Conservation (phyloP, 2,797 vertebrate species). For the Australoheros facetus region DNA sequence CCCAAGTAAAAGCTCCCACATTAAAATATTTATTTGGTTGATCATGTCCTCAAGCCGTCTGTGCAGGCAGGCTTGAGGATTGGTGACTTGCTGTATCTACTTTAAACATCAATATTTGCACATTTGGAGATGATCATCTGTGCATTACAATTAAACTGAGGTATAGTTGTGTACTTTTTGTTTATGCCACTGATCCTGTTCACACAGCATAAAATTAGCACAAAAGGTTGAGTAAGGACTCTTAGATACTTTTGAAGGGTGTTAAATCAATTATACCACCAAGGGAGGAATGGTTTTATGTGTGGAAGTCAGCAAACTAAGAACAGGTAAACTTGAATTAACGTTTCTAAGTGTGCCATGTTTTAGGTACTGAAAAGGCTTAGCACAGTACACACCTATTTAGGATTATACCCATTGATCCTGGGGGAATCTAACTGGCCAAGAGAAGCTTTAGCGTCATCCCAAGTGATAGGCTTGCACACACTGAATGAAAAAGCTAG, state of each 20-base stretch:
- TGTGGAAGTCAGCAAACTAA: slow-evolving; percentile 44
- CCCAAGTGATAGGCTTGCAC: slow-evolving; percentile 51
- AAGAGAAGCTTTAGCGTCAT: slow-evolving; percentile 60
- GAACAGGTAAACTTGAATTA: slow-evolving; percentile 49
- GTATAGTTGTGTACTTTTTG: slow-evolving; percentile 1
- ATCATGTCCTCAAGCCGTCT: not conserved
- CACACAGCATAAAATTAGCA: slow-evolving; percentile 34
- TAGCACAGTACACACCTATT: slow-evolving; percentile 43
- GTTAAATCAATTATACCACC: slow-evolving; percentile 33
- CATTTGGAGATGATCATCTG: not conserved
- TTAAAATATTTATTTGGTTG: not conserved
- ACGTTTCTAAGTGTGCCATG: slow-evolving; percentile 69
- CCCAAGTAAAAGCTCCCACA: not conserved
- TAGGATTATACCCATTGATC: slow-evolving; percentile 70
- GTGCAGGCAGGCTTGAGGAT: not conserved
- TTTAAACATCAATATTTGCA: not conserved
- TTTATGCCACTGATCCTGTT: slow-evolving; percentile 20
- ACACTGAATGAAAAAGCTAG: slow-evolving; percentile 55
- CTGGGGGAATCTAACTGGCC: slow-evolving; percentile 67
- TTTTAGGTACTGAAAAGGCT: slow-evolving; percentile 55
- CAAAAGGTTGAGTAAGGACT: slow-evolving; percentile 41
- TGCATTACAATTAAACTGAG: slow-evolving; percentile 6
- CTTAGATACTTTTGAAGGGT: slow-evolving; percentile 33
- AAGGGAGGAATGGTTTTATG: slow-evolving; percentile 35
- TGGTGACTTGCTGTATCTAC: not conserved